phyloP scores from a whole-genome alignment of 2,888 invertebrate species.

The Saturnia japonica region DNA sequence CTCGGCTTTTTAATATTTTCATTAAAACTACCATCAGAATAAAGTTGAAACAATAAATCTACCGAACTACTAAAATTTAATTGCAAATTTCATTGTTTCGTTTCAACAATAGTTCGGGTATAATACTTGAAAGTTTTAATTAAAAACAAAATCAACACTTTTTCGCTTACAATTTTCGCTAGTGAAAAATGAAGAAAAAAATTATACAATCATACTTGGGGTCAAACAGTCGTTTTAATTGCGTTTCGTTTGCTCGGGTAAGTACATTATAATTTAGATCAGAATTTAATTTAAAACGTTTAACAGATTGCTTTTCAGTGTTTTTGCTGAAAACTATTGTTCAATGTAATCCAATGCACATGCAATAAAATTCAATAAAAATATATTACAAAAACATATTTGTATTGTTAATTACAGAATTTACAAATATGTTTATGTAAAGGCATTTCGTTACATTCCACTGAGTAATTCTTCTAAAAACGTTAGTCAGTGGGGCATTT shows the following conservation, averaged over 20 bases:
- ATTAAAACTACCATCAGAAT: no score
- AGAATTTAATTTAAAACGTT: background rate
- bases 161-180: background rate
- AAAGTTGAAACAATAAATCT: background rate
- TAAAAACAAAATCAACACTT: background rate
- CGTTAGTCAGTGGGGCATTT: no score
- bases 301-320: no score
- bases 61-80: background rate
- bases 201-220: background rate
- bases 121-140: slow-evolving; percentile 1
- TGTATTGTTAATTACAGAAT: no score
- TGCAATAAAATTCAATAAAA: no score
- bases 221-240: background rate
- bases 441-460: no score
- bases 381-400: no score
- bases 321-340: no score
- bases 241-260: background rate
- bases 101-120: background rate
- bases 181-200: background rate
- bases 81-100: background rate
- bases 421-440: no score
- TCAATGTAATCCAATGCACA: no score
- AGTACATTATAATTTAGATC: background rate
- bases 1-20: no score
- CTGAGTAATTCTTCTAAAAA: no score